Percentiles rank a stretch among this genome's conserved stretches.
These are phyloP conservation scores for Syrphus vitripennis DNA, from an alignment of 2,888 invertebrate species.

Conservation along the genomic window DNA sequence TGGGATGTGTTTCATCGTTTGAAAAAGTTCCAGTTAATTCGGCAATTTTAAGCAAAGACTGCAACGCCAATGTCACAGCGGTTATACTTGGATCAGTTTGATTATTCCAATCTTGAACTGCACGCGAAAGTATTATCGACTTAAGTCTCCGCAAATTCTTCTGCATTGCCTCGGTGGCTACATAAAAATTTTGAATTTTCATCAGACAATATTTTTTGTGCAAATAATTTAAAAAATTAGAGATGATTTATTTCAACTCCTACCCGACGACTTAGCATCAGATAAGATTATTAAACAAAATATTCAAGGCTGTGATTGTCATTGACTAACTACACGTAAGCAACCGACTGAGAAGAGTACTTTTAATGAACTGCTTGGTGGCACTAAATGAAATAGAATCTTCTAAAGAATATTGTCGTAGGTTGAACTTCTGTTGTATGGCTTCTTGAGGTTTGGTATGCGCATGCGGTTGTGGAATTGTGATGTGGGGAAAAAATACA, in stretches of 20 bases:
- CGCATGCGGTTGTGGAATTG: slow-evolving; percentile 54
- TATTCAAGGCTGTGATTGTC: slow-evolving; percentile 11
- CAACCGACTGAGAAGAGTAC: slow-evolving; percentile 34
- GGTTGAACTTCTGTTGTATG: slow-evolving; percentile 68
- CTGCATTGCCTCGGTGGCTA: slow-evolving; percentile 77
- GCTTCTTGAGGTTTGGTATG: slow-evolving; percentile 61
- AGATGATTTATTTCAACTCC: slow-evolving; percentile 28
- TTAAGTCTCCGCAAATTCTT: slow-evolving; percentile 78
- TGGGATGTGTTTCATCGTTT: slow-evolving; percentile 7
- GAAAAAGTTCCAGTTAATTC: slow-evolving; percentile 74
- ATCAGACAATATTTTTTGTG: neutral
- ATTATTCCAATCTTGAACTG: slow-evolving; percentile 75
- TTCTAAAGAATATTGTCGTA: slow-evolving; percentile 59
- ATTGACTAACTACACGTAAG: slow-evolving; percentile 25
- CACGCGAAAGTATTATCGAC: slow-evolving; percentile 77
- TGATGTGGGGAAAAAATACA: slow-evolving; percentile 5
- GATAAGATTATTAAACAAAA: slow-evolving; percentile 59
- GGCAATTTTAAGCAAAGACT: slow-evolving; percentile 79
- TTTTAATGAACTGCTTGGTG: slow-evolving; percentile 55
- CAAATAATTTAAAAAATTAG: neutral
- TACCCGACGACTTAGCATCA: slow-evolving; percentile 46
- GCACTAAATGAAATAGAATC: slow-evolving; percentile 67
- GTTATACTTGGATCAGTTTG: slow-evolving; percentile 74
- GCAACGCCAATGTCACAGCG: slow-evolving; percentile 78
- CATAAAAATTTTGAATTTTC: slow-evolving; percentile 20